Evolutionary conservation across 2,113 vertebrate species (phyloP), one percentile per base, ranked within the genome.

Genomic region (Callopanchax toddi): DNA sequence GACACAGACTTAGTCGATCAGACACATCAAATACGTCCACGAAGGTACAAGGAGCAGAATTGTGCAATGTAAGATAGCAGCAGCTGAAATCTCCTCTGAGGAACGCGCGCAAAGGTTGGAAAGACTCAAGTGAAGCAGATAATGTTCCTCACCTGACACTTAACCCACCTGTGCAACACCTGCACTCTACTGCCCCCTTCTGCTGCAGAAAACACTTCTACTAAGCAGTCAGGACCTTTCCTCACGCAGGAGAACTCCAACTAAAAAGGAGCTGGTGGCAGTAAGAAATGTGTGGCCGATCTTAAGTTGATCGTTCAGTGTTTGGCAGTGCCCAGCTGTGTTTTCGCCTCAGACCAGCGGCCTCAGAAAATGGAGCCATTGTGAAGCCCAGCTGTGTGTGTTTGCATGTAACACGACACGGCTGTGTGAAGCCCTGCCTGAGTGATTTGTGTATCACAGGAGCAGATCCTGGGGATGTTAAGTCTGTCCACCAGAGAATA

Each of bases 141-240:
- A 52, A 25, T 23, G 43, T 37, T 29, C 2, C 49, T 72, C 20
- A 83, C 78, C 71, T 86, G 78, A 66, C 29, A 44, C 23, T 21
- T 25, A 6, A 65, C 48, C 63, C 60, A 85, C 84, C 86, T 86
- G 86, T 59, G 43, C 43, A 37, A 79, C 80, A 87, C 85, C 85
- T 80, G 73, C 82, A 65, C 76, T 64, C 62, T 53, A 77, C 81
- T 86, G 83, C 89, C 89, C 86, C 84, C 89, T 89, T 56, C 85
- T 91, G 89, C 67, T 60, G 6, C 2, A 45, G 32, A 11, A n/a
- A 11, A 2, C 23, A 13, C 17, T 34, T 18, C 1, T 8, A 23
- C 12, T 1, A 10, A 42, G 7, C 37, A 8, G 3, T 32, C 29
- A n/a, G n/a, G 10, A 2, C 11, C 5, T 32, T 4, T 21, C 18